A percentile compares a stretch with the other conserved stretches of the same genome.
These are phyloP conservation scores for Plumapathes pennacea DNA, from an alignment of 92 coral and sea anemone genomes.

Conservation along the genomic window DNA sequence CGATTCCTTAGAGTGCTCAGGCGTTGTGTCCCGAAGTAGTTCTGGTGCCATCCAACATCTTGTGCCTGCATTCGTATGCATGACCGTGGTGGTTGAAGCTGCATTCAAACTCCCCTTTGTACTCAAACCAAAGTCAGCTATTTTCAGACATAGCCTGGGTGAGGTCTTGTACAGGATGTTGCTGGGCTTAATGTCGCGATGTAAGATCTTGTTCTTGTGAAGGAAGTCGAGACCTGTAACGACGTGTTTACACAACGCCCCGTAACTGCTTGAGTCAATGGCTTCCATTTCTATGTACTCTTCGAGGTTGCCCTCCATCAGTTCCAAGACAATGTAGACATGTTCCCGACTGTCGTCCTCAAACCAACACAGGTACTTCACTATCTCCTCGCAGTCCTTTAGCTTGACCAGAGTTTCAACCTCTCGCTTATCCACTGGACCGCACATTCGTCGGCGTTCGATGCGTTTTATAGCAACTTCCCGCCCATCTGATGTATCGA, in stretches of 20 bases:
- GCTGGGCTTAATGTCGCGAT: constrained; percentile 54
- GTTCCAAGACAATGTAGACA: constrained; percentile 53
- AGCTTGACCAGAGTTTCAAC: no score
- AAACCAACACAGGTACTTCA: no score
- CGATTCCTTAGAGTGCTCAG: constrained; percentile 31
- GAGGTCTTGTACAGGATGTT: constrained; percentile 27
- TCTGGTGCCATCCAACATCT: constrained; percentile 64
- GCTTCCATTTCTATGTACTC: constrained; percentile 3
- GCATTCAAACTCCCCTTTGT: not conserved
- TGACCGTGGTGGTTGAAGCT: constrained; percentile 9
- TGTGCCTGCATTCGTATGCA: constrained; percentile 32
- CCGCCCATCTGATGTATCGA: constrained; percentile 46
- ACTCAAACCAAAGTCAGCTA: constrained; percentile 63
- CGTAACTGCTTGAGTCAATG: constrained; percentile 1
- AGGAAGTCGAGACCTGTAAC: constrained; percentile 25
- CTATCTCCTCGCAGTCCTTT: no score
- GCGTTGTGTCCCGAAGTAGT: not conserved
- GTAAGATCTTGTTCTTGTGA: constrained; percentile 22
- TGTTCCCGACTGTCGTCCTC: constrained; percentile 20
- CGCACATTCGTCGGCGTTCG: no score
- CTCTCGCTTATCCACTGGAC: no score
- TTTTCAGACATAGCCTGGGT: constrained; percentile 48
- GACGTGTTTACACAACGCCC: not conserved
- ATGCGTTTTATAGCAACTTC: constrained; percentile 64
- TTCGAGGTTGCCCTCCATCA: constrained; percentile 54